Evolutionary conservation across 2,113 vertebrate genomes (phyloP).

Genomic region (Erythrocercus mccallii): DNA sequence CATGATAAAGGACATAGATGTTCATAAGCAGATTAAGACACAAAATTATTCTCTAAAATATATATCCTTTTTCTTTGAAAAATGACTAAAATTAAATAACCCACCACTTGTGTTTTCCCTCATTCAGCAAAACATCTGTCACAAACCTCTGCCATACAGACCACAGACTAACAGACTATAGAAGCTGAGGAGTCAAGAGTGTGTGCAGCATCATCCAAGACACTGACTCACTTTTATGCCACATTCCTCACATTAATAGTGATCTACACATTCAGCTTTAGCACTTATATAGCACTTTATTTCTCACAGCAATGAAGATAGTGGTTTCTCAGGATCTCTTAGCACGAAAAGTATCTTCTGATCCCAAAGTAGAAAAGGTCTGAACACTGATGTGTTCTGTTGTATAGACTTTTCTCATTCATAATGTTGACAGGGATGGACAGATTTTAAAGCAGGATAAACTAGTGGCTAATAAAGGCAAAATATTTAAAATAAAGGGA

Average conservation of each 20-base stretch:
- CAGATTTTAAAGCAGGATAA: not conserved
- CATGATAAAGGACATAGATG: not conserved
- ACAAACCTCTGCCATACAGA: not conserved
- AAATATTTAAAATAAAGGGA: not conserved
- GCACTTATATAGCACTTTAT: not conserved
- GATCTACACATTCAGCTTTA: not conserved
- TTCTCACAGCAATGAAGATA: not conserved
- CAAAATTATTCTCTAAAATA: not conserved
- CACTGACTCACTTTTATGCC: not conserved
- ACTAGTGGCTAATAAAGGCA: not conserved
- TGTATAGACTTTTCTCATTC: not conserved
- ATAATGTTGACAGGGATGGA: not conserved
- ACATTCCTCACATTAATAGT: not conserved
- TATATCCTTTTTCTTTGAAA: not conserved
- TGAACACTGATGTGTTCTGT: not conserved
- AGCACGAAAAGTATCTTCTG: not conserved
- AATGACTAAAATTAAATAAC: not conserved
- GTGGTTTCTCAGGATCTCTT: not conserved
- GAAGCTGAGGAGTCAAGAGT: not conserved
- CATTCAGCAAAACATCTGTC: not conserved
- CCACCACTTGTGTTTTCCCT: not conserved
- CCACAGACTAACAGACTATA: not conserved
- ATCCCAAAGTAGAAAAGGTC: not conserved
- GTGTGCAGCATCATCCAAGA: not conserved
- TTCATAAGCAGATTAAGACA: not conserved